These are phyloP conservation scores for Parasteatoda lunata DNA, from an alignment of 2,888 invertebrate species.

Conservation along the genomic window DNA sequence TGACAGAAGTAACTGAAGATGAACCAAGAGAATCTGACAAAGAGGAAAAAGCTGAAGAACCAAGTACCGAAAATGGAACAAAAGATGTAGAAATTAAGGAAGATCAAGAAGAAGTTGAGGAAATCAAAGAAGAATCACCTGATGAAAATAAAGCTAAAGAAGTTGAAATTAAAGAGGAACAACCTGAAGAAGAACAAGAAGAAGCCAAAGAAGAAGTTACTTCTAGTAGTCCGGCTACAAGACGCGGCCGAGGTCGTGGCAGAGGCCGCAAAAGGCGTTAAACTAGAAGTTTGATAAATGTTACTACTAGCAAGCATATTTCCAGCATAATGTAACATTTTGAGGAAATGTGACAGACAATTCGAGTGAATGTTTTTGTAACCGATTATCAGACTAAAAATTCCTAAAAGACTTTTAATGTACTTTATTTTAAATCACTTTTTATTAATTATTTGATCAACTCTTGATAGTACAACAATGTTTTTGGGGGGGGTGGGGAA, in stretches of 20 bases:
- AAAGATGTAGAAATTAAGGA: slow-evolving; percentile 45
- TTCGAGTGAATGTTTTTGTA: slow-evolving; percentile 30
- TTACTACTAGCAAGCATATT: slow-evolving; percentile 20
- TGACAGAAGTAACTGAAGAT: slow-evolving; percentile 56
- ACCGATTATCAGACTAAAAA: slow-evolving; percentile 13
- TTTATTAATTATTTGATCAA: slow-evolving; percentile 41
- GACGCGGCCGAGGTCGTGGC: slow-evolving; percentile 60
- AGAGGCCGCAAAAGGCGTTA: slow-evolving; percentile 63
- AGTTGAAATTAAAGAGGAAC: slow-evolving; percentile 50
- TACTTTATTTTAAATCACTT: slow-evolving; percentile 41
- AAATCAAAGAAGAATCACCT: slow-evolving; percentile 32
- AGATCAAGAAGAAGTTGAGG: slow-evolving; percentile 38
- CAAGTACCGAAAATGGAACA: slow-evolving; percentile 32
- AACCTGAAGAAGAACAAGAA: slow-evolving; percentile 55
- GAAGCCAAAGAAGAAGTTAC: slow-evolving; percentile 43
- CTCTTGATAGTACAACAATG: slow-evolving; percentile 1
- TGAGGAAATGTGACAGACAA: neutral
- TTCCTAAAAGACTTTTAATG: slow-evolving; percentile 35
- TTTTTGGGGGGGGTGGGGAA: neutral
- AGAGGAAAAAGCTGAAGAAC: slow-evolving; percentile 27
- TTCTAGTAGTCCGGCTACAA: slow-evolving; percentile 45
- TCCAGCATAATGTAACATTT: neutral
- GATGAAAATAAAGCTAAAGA: slow-evolving; percentile 40
- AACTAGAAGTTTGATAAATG: slow-evolving; percentile 4
- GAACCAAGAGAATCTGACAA: slow-evolving; percentile 24